Conservation (phyloP, 2,797 vertebrate genomes). For the Mormyrops attenuatus region DNA sequence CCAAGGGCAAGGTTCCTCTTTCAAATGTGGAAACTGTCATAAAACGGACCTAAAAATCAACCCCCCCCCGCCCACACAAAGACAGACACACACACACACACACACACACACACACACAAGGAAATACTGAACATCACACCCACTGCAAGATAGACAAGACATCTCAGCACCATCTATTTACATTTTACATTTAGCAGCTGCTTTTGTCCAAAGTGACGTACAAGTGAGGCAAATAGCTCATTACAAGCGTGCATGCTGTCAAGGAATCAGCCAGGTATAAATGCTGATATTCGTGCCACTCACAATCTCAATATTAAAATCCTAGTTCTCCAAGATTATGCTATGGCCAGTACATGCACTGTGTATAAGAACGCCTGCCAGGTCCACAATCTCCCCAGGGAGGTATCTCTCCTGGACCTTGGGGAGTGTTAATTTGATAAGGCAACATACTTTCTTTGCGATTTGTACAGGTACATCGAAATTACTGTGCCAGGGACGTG, state of each 20-base stretch:
- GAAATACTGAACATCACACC: neutral
- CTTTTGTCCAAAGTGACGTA: neutral
- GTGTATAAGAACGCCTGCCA: neutral
- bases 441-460: neutral
- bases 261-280: neutral
- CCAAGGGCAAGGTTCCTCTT: neutral
- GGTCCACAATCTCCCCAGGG: neutral
- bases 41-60: neutral
- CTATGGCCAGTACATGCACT: neutral
- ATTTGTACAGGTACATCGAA: neutral
- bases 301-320: neutral
- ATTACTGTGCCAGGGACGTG: neutral
- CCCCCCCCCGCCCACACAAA: neutral
- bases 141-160: neutral
- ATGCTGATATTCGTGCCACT: neutral
- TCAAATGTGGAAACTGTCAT: neutral
- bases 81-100: neutral
- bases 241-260: neutral
- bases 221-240: neutral
- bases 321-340: neutral
- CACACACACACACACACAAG: neutral
- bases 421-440: neutral
- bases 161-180: neutral
- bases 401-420: neutral
- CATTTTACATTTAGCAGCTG: neutral